phyloP scores from a whole-genome alignment of 2,113 vertebrate species.

The Myodes glareolus region DNA sequence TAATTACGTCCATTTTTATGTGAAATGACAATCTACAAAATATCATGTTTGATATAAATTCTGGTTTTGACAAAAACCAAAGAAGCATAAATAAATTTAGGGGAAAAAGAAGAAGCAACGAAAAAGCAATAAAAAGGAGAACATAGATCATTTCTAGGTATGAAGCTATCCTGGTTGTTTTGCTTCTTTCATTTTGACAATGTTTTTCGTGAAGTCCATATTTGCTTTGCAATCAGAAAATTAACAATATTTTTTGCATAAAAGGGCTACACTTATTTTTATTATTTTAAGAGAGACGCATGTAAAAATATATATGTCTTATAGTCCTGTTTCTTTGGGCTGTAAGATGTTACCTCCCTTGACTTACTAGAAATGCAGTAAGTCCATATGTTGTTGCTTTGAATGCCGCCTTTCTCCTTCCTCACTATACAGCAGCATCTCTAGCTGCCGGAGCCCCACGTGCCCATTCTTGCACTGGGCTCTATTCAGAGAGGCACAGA shows the following conservation, averaged over 20 bases:
- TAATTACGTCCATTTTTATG: background rate
- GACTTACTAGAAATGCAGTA: background rate
- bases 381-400: background rate
- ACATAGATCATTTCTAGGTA: background rate
- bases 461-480: background rate
- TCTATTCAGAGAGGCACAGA: background rate
- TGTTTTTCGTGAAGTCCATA: background rate
- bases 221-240: constrained; percentile 37
- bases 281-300: background rate
- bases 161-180: background rate
- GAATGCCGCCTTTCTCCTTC: background rate
- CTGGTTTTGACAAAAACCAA: background rate
- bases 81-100: background rate
- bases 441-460: background rate
- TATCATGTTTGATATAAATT: background rate
- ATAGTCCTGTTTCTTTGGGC: background rate
- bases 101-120: background rate
- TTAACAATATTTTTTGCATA: background rate
- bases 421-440: background rate
- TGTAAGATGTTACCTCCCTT: background rate
- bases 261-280: no score
- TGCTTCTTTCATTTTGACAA: background rate
- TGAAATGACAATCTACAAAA: background rate
- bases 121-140: background rate
- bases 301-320: background rate